phyloP scores from a whole-genome alignment of 2,797 vertebrate species.

The Ammospiza maritima region DNA sequence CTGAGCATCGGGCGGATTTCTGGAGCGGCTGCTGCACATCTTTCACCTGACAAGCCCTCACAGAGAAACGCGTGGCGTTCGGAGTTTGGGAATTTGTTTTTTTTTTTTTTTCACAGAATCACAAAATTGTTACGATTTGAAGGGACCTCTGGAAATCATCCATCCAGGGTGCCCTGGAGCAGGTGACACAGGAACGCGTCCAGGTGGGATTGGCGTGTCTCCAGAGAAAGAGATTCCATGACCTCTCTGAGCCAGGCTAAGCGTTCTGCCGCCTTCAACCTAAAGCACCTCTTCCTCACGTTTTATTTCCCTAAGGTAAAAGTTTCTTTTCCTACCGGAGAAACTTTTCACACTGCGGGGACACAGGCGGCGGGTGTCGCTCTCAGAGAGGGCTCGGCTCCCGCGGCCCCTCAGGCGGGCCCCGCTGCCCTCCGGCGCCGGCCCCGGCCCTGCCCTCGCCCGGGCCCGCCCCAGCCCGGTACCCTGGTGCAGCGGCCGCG shows the following conservation, averaged over 20 bases:
- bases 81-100: too few relatives aligned
- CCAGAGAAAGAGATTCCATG: neutral
- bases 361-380: fast-evolving
- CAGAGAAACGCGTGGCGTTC: neutral
- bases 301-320: neutral
- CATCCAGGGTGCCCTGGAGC: neutral
- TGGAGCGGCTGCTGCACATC: neutral
- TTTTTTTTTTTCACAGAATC: neutral
- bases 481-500: neutral
- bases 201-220: neutral
- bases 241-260: neutral
- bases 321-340: neutral
- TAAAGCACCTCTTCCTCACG: too few relatives aligned
- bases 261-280: neutral
- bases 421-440: neutral
- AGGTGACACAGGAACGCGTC: neutral
- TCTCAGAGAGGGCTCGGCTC: neutral
- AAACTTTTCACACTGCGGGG: neutral
- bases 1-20: fast-evolving
- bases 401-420: neutral
- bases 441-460: neutral
- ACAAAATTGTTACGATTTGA: neutral
- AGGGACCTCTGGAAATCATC: neutral
- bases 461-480: neutral
- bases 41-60: neutral